phyloP scores from a whole-genome alignment of 2,888 invertebrate species.

The Heteromyza rotundicornis region DNA sequence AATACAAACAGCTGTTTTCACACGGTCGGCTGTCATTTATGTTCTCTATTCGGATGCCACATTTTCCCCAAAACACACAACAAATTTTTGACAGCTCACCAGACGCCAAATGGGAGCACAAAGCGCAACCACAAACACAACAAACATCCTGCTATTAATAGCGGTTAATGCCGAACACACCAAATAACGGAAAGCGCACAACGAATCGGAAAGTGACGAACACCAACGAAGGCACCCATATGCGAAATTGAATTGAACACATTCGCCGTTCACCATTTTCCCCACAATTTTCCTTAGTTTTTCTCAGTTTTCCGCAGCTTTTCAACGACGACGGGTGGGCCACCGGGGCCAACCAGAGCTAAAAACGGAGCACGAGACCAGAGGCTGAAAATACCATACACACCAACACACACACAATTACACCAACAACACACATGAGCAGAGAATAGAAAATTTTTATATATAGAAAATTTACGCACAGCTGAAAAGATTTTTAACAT shows the following conservation, averaged over 20 bases:
- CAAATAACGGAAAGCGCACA: too few relatives aligned
- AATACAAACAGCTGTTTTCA: too few relatives aligned
- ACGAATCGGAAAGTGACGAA: too few relatives aligned
- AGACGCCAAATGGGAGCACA: too few relatives aligned
- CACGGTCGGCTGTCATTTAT: too few relatives aligned
- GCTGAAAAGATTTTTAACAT: conserved; percentile 39
- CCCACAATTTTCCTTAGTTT: conserved; percentile 10
- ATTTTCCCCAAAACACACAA: too few relatives aligned
- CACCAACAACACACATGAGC: conserved; percentile 16
- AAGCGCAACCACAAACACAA: too few relatives aligned
- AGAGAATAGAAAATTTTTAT: conserved; percentile 42
- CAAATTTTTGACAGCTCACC: too few relatives aligned
- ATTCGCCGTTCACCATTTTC: conserved; percentile 23
- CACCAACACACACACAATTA: conserved; percentile 18
- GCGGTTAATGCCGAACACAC: too few relatives aligned
- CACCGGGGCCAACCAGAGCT: conserved; percentile 15
- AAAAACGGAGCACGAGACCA: conserved; percentile 28
- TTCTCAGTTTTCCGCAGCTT: conserved; percentile 52
- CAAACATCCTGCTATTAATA: too few relatives aligned
- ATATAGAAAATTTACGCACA: conserved; percentile 60
- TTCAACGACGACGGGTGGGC: conserved; percentile 48
- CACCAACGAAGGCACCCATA: too few relatives aligned
- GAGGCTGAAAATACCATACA: conserved; percentile 20
- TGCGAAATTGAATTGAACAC: background rate
- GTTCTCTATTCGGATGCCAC: too few relatives aligned